These are phyloP conservation scores for Spinibarbus caldwelli DNA, from an alignment of 2,797 vertebrate genomes.

Conservation along the genomic window DNA sequence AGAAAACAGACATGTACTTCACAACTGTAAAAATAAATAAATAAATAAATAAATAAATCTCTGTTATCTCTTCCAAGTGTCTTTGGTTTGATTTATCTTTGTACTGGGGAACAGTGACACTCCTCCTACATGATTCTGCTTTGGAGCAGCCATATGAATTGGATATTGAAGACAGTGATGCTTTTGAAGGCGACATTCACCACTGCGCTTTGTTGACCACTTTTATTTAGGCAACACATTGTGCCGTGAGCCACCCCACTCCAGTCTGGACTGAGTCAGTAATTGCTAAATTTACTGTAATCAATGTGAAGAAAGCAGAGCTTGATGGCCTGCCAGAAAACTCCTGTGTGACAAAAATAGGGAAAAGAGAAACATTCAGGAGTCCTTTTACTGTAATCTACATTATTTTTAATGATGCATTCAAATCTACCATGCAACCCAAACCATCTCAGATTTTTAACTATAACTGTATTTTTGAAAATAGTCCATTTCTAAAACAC, in stretches of 20 bases:
- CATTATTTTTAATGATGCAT: too few species aligned
- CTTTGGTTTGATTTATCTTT: constrained; percentile 10
- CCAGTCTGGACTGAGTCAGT: constrained; percentile 49
- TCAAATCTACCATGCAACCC: too few species aligned
- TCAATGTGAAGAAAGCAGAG: constrained; percentile 53
- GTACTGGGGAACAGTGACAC: background rate
- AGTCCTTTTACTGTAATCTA: background rate
- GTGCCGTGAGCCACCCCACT: constrained; percentile 30
- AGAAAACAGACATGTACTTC: too few species aligned
- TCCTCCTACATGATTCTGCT: constrained; percentile 29
- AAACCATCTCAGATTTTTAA: background rate
- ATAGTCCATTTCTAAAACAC: background rate
- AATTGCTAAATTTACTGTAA: constrained; percentile 62
- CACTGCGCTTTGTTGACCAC: constrained; percentile 33
- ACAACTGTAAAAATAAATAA: too few species aligned
- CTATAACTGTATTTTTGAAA: background rate
- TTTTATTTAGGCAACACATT: constrained; percentile 53
- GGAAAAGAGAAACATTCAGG: background rate
- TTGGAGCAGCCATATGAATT: constrained; percentile 26
- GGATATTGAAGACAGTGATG: constrained; percentile 7
- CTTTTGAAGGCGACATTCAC: constrained; percentile 15
- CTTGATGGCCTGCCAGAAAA: constrained; percentile 35
- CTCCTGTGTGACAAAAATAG: constrained; percentile 27
- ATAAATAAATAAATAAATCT: too few species aligned
- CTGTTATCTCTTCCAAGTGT: background rate